Evolutionary conservation across 2,888 invertebrate species (phyloP), one percentile per base, ranked within the genome.

Genomic region (Colostygia pectinataria): DNA sequence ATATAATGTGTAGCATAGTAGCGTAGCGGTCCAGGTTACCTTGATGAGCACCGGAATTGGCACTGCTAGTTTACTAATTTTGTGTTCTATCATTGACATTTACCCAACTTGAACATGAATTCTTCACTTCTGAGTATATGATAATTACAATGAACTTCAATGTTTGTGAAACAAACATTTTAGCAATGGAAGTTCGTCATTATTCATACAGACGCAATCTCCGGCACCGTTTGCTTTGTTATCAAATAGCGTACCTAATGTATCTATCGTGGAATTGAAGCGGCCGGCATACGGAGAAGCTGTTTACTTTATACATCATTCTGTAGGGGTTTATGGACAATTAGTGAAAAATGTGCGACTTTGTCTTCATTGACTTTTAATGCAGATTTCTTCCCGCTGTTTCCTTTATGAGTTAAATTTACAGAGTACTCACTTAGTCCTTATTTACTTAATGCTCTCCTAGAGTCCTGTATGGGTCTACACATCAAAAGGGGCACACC

Each of bases 171-270:
- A 53, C 53, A 46, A 57, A 57, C 48, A 54, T 56, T 64, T 58
- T 42, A 38, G 41, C 55, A 53, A 55, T 57, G 65, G 66, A 66
- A 62, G 58, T 63, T 60, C 59, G 56, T 63, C 53, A 59, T 61
- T 59, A 60, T 61, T 65, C 53, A 62, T 49, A 58, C 54, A 71
- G 66, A 73, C 68, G 68, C 65, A 68, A 72, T 64, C 53, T 20
- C 55, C 64, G 57, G n/a, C 60, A 28, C 52, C 64, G 59, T 60
- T 61, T 56, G 58, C 61, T 64, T 31, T 32, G 53, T 52, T 57
- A 55, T 44, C 43, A 53, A 53, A 53, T 48, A 38, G 43, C 37
- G 51, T 41, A 40, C 10, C 27, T n/a, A n/a, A n/a, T n/a, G n/a
- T n/a, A 39, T 54, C 2, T 3, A 15, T 15, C 15, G 15, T 15